Base-by-base conservation (phyloP, 2,797 vertebrate species). In the Sebastolobus altivelis region DNA sequence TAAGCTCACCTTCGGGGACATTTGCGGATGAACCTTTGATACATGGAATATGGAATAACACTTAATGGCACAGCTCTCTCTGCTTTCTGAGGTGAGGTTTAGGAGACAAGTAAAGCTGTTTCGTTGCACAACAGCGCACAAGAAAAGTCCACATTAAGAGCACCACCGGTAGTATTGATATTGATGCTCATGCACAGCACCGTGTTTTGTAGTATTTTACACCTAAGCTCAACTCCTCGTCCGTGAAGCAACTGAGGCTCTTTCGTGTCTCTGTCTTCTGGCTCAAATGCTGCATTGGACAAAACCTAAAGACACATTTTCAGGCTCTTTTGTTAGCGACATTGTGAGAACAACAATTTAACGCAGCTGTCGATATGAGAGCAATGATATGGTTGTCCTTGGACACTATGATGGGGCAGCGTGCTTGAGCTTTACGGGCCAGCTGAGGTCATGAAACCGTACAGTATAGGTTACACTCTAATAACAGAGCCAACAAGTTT, bases 401-500 rank as follows among this genome's bases (percentile, higher is more conserved):
- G 78, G 89, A 88, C 73, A 66, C 77, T 86, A 60, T 88, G 91
- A 91, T 82, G 88, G 86, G 68, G 67, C 72, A 74, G 77, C 88
- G 92, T 84, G 79, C 58, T 75, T 55, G 80, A 83, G 79, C 81
- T 91, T 89, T 91, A 88, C 74, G 62, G 80, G 70, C 79, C 69
- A 81, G 85, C 83, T 79, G 77, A 93, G 90, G 88, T 92, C 90
- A 91, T 88, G 84, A 88, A 90, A 92, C 75, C 84, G 77, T 88
- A 92, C 75, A 83, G 77, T 88, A 90, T 88, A 89, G 78, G 82
- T 81, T 90, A 83, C 81, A 84, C 83, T 80, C 81, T 87, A 60
- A 85, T 83, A 88, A 85, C 69, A 77, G 75, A 79, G 72, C 80
- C 88, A 90, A 79, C 74, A 74, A 79, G 70, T 85, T 90, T 86